These are phyloP conservation scores for Rhinopomastus cyanomelas DNA, from an alignment of 2,113 vertebrate species.

Conservation along the genomic window DNA sequence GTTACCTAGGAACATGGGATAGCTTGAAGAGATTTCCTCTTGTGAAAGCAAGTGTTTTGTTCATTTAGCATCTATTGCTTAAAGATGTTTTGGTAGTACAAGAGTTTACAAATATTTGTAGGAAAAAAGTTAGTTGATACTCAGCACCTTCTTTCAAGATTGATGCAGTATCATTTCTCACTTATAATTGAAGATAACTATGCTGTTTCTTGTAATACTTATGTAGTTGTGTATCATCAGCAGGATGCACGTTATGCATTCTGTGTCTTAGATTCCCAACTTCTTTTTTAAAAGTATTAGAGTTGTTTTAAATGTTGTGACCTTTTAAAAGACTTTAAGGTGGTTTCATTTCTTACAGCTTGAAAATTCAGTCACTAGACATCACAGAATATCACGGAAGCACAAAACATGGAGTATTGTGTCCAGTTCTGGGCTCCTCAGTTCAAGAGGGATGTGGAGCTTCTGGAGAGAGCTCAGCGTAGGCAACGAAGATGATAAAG, in stretches of 20 bases:
- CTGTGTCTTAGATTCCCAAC: background rate
- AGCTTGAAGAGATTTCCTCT: background rate
- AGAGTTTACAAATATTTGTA: background rate
- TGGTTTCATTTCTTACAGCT: background rate
- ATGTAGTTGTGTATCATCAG: accelerated
- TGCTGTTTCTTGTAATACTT: background rate
- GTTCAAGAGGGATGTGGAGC: too few relatives aligned
- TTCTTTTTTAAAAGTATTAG: background rate
- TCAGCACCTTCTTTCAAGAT: background rate
- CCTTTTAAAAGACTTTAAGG: background rate
- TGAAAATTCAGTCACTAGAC: background rate
- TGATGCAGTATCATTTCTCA: background rate
- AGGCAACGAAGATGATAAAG: too few relatives aligned
- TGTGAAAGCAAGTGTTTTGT: background rate
- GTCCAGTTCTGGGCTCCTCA: too few relatives aligned
- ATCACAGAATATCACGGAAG: too few relatives aligned
- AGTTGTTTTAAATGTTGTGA: background rate
- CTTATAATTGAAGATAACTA: background rate
- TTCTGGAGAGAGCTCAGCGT: too few relatives aligned
- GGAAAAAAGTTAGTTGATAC: background rate
- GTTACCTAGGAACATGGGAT: background rate
- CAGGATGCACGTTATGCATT: background rate
- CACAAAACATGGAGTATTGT: too few relatives aligned
- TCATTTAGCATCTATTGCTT: background rate
- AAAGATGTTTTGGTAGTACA: background rate